A percentile compares a stretch with the other conserved stretches of the same genome.
phyloP scores from a whole-genome alignment of 1,140 invertebrate species.

The Colletes latitarsis region DNA sequence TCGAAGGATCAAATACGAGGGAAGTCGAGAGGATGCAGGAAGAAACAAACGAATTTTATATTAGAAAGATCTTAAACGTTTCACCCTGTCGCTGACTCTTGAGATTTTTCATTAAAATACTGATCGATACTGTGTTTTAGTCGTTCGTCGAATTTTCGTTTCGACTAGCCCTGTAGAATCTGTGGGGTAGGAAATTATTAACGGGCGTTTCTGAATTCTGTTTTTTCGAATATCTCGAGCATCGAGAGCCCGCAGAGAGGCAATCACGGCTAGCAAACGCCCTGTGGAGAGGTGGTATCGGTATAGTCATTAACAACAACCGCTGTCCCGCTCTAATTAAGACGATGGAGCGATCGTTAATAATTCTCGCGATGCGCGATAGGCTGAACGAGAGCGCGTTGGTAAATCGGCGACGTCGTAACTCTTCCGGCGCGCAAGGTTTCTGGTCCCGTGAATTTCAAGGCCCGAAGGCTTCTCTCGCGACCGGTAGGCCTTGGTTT shows the following conservation, averaged over 20 bases:
- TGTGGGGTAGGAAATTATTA: too few species aligned
- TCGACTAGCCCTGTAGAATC: too few species aligned
- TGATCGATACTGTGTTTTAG: too few species aligned
- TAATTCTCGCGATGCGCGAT: background rate
- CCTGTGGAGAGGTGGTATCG: background rate
- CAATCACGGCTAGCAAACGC: background rate
- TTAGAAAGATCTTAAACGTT: too few species aligned
- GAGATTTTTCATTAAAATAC: too few species aligned
- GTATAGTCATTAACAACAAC: background rate
- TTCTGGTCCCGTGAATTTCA: constrained; percentile 1
- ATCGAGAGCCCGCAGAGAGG: background rate
- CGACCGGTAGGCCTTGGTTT: constrained; percentile 14
- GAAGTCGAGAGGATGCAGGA: too few species aligned
- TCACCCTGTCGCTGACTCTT: too few species aligned
- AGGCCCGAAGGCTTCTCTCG: background rate
- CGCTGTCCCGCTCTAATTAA: constrained; percentile 21
- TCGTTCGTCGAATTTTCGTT: too few species aligned
- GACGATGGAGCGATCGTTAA: constrained; percentile 8
- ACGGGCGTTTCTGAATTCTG: background rate
- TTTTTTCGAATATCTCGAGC: background rate
- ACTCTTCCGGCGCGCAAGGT: background rate
- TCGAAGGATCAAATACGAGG: too few species aligned
- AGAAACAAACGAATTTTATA: too few species aligned
- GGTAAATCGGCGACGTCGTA: background rate
- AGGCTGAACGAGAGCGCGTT: background rate